Evolutionary conservation across 2,113 vertebrate species (phyloP).

Genomic region (Macquaria australasica): DNA sequence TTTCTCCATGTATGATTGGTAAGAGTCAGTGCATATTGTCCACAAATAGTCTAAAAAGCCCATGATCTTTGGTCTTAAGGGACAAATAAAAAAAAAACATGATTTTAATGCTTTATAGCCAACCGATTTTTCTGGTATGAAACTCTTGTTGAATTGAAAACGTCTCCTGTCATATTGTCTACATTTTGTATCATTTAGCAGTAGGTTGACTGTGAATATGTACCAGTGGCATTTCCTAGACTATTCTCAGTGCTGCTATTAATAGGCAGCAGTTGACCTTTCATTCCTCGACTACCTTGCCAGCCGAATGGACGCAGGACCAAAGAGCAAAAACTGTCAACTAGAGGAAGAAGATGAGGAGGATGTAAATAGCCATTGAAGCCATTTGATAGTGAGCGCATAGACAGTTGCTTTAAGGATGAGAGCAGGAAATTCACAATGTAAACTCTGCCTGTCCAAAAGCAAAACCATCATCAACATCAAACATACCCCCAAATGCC

Average conservation of each 20-base stretch:
- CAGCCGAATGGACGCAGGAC: slow-evolving; percentile 16
- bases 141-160: neutral
- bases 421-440: neutral
- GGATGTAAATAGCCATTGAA: neutral
- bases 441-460: neutral
- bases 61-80: neutral
- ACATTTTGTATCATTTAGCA: slow-evolving; percentile 5
- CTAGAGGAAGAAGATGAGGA: neutral
- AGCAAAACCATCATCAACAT: neutral
- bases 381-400: neutral
- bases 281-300: slow-evolving; percentile 43
- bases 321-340: slow-evolving; percentile 31
- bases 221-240: slow-evolving; percentile 48
- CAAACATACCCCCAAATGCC: neutral
- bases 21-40: neutral
- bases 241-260: slow-evolving; percentile 53
- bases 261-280: slow-evolving; percentile 73
- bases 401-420: neutral
- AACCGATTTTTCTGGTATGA: neutral
- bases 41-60: neutral
- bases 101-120: neutral
- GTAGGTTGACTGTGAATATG: neutral
- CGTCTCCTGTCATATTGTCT: neutral
- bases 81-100: neutral
- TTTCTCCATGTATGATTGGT: neutral